These are phyloP conservation scores for Merluccius polli DNA, from an alignment of 2,797 vertebrate species.

Conservation along the genomic window DNA sequence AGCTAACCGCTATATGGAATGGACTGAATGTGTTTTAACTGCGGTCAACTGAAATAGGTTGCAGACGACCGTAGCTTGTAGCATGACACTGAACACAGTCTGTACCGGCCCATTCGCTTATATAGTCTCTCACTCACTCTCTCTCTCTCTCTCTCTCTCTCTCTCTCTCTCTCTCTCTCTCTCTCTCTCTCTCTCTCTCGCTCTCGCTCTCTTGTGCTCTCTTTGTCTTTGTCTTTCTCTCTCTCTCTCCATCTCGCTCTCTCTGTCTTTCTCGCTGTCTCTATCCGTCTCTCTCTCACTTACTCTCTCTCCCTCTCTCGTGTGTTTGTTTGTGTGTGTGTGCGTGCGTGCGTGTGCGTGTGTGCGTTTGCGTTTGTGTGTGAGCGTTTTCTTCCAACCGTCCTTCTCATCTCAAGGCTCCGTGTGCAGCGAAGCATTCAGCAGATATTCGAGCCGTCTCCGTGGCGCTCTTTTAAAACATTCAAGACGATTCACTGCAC, in stretches of 20 bases:
- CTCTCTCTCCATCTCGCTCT: not conserved
- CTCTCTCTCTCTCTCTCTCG: too few species aligned
- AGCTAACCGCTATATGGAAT: not conserved
- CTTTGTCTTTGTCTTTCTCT: not conserved
- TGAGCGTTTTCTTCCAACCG: conserved; percentile 10
- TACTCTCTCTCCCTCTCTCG: not conserved
- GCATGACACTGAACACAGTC: not conserved
- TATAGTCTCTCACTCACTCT: not conserved
- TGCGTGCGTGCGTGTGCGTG: not conserved
- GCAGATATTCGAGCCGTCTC: not conserved
- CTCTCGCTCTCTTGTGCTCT: not conserved
- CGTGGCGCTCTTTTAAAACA: not conserved
- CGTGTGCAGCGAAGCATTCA: conserved; percentile 48
- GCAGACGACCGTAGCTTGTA: not conserved
- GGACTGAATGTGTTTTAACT: not conserved
- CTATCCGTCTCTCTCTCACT: not conserved
- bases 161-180: too few species aligned
- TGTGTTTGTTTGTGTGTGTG: conserved; percentile 3
- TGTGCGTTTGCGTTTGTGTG: conserved; percentile 13
- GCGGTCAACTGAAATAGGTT: too few species aligned
- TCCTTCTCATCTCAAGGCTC: conserved; percentile 33
- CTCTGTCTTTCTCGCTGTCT: not conserved
- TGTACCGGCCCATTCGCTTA: not conserved
- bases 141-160: not conserved
- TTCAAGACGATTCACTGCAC: not conserved